A percentile compares a stretch with the other conserved stretches of the same genome.
These are phyloP conservation scores for Drosophila mayri DNA, from an alignment of 1,140 invertebrate genomes.

Conservation along the genomic window DNA sequence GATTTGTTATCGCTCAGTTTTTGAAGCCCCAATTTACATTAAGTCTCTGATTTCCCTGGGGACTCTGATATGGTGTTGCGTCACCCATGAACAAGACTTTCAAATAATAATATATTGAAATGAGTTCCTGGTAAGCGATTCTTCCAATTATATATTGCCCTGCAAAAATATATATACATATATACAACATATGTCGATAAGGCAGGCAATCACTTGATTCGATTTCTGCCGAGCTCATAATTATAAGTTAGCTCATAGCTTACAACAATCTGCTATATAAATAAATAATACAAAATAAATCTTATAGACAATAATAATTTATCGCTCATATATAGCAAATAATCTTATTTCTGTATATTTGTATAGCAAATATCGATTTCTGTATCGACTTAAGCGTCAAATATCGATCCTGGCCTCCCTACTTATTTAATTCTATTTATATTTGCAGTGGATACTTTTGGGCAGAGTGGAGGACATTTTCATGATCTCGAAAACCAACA, in stretches of 20 bases:
- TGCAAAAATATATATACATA: neutral
- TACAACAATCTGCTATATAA: too few relatives aligned
- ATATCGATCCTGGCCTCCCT: neutral
- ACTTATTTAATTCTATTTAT: neutral
- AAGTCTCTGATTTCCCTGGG: neutral
- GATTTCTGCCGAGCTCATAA: neutral
- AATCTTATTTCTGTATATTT: too few relatives aligned
- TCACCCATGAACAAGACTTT: neutral
- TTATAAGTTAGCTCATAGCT: too few relatives aligned
- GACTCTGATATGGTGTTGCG: neutral
- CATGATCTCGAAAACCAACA: conserved; percentile 66
- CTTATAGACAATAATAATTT: too few relatives aligned
- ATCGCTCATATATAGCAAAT: too few relatives aligned
- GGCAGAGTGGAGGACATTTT: conserved; percentile 93
- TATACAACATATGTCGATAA: neutral
- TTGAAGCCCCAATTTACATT: neutral
- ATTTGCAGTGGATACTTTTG: conserved; percentile 89
- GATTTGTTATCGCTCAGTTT: neutral
- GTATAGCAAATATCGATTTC: too few relatives aligned
- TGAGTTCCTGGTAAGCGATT: neutral
- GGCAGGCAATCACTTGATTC: neutral
- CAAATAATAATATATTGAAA: neutral
- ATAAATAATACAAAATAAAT: neutral
- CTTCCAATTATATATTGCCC: neutral
- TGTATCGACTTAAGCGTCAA: too few relatives aligned